Evolutionary conservation across 2,113 vertebrate genomes (phyloP).

Genomic region (Colius striatus): DNA sequence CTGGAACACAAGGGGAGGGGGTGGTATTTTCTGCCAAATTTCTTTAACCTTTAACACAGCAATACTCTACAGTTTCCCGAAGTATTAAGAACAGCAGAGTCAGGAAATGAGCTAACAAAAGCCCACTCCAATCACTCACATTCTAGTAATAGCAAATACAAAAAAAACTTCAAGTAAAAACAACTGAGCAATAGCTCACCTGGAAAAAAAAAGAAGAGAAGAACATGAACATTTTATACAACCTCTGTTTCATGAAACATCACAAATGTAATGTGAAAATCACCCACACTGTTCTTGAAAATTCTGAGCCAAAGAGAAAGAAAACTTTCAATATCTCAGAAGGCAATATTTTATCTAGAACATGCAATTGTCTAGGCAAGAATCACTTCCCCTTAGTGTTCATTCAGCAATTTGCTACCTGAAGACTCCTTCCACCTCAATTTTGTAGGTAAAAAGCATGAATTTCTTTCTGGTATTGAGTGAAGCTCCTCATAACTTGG

Average conservation of each 20-base stretch:
- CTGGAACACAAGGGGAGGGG: too few species aligned
- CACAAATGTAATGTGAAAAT: not conserved
- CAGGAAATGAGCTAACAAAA: constrained; percentile 19
- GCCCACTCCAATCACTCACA: not conserved
- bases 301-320: not conserved
- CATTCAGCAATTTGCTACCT: not conserved
- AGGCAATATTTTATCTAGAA: not conserved
- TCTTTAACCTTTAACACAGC: too few species aligned
- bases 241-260: not conserved
- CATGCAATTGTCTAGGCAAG: not conserved
- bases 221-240: not conserved
- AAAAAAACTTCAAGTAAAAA: not conserved
- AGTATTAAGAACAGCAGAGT: not conserved
- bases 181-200: not conserved
- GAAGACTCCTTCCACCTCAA: not conserved
- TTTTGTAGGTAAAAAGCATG: not conserved
- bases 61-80: not conserved
- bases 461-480: not conserved
- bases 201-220: not conserved
- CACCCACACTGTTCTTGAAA: not conserved
- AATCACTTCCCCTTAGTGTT: not conserved
- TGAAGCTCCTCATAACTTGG: not conserved
- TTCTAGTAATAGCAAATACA: not conserved
- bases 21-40: too few species aligned
- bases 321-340: not conserved